A percentile compares a stretch with the other conserved stretches of the same genome.
Evolutionary conservation across 2,113 vertebrate species (phyloP).

Genomic region (Quiscalus mexicanus): DNA sequence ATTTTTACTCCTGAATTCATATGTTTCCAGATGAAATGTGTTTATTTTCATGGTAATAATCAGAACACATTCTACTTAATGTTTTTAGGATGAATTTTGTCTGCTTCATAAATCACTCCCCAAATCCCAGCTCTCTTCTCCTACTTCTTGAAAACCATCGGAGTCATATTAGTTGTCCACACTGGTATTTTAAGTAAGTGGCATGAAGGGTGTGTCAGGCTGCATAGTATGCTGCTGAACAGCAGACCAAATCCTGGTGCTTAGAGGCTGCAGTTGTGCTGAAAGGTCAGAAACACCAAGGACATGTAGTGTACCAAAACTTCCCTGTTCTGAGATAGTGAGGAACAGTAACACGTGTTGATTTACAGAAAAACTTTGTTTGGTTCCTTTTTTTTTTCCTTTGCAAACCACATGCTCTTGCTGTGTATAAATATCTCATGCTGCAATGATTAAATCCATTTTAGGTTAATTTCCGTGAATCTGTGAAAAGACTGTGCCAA

Average conservation of each 20-base stretch:
- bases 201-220: background rate
- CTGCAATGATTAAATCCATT: background rate
- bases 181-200: slow-evolving; percentile 4
- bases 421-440: background rate
- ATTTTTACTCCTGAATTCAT: background rate
- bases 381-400: background rate
- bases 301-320: background rate
- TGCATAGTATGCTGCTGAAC: background rate
- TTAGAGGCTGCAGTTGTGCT: background rate
- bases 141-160: background rate
- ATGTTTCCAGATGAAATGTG: background rate
- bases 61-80: background rate
- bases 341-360: fast-evolving
- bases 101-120: background rate
- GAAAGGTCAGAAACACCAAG: background rate
- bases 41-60: background rate
- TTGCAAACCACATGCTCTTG: background rate
- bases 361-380: background rate
- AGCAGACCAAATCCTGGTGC: background rate
- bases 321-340: background rate
- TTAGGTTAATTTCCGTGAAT: background rate
- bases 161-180: background rate
- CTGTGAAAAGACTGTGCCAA: background rate
- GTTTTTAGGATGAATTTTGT: background rate
- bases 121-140: background rate